Conservation (phyloP, 2,797 vertebrate species). For the Aselliscus stoliczkanus region DNA sequence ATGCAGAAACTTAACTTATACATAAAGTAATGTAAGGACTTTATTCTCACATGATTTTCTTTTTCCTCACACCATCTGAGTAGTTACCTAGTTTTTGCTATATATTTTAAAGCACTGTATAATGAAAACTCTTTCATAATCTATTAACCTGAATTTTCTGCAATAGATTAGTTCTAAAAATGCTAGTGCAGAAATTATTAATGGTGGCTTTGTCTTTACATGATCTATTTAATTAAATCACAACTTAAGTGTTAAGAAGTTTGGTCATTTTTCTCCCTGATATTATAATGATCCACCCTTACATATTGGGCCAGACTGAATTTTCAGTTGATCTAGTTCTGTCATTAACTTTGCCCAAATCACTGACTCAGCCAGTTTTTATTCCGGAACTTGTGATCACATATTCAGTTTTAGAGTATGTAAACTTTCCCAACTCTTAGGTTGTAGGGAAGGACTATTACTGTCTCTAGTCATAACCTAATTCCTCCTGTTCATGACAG, state of each 20-base stretch:
- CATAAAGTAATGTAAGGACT: neutral
- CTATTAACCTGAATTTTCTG: neutral
- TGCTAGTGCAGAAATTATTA: neutral
- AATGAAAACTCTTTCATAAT: neutral
- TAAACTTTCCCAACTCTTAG: conserved; percentile 48
- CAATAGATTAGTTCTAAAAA: neutral
- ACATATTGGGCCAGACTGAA: neutral
- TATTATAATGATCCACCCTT: conserved; percentile 7
- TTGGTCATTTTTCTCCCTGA: neutral
- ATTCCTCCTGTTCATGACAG: conserved; percentile 54
- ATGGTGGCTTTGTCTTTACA: neutral
- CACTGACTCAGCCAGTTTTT: conserved; percentile 51
- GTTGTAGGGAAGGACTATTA: neutral
- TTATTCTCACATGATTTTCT: neutral
- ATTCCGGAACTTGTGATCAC: conserved; percentile 1
- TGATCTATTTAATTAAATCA: neutral
- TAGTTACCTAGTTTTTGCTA: neutral
- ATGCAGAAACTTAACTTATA: neutral
- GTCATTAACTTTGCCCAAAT: conserved; percentile 45
- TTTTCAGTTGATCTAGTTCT: conserved; percentile 49
- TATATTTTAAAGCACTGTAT: neutral
- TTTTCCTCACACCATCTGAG: neutral
- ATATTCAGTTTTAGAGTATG: neutral
- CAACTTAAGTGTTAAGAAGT: neutral
- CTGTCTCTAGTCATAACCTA: conserved; percentile 64